Conservation (phyloP, 2,797 vertebrate species). For the Lycodopsis pacificus region DNA sequence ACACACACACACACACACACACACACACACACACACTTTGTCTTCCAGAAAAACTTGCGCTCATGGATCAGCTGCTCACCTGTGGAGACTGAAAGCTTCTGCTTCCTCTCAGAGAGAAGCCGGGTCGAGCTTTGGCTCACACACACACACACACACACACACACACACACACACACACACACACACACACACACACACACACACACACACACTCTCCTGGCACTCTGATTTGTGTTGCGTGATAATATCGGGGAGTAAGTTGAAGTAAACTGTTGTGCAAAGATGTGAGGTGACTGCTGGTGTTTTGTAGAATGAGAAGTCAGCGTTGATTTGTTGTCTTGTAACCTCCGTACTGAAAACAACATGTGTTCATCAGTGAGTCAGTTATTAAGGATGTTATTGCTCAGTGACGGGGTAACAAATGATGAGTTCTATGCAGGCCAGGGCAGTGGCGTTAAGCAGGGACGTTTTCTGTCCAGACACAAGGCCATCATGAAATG, state of each 20-base stretch:
- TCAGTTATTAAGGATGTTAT: not conserved
- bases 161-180: not conserved
- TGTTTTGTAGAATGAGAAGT: no score
- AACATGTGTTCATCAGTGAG: not conserved
- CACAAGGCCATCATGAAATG: no score
- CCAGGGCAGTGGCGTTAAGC: no score
- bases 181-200: slow-evolving; percentile 7
- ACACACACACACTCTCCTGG: not conserved
- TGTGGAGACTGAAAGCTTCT: slow-evolving; percentile 76
- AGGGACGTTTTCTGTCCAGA: no score
- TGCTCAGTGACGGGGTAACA: not conserved
- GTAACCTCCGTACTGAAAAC: not conserved
- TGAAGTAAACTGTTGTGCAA: no score
- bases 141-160: slow-evolving; percentile 30
- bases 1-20: slow-evolving; percentile 2
- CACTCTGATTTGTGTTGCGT: no score
- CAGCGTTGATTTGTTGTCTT: no score
- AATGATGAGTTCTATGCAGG: not conserved
- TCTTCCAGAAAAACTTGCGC: slow-evolving; percentile 17
- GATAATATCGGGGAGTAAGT: no score
- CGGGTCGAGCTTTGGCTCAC: slow-evolving; percentile 24
- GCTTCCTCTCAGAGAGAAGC: slow-evolving; percentile 75
- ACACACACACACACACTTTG: not conserved
- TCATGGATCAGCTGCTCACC: slow-evolving; percentile 65
- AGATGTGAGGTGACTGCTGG: no score